Percentiles rank a stretch among this genome's conserved stretches.
phyloP scores from a whole-genome alignment of 2,113 vertebrate genomes.

The Mohoua ochrocephala region DNA sequence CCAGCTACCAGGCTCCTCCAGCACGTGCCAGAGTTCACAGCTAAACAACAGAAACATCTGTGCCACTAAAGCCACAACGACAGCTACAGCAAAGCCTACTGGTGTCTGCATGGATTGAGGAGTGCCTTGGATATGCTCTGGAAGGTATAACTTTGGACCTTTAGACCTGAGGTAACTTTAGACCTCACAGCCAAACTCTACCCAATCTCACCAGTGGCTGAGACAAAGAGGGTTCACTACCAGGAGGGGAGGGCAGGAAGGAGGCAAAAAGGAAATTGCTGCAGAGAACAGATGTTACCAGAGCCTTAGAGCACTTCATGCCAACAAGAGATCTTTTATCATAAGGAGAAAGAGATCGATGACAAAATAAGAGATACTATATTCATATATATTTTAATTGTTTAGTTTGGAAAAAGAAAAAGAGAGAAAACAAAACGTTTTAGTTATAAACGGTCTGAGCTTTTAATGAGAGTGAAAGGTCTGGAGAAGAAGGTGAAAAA shows the following conservation, averaged over 20 bases:
- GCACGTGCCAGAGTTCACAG: neutral
- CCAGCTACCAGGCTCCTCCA: neutral
- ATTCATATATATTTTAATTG: neutral
- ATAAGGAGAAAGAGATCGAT: neutral
- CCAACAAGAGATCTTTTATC: neutral
- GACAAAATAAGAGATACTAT: neutral
- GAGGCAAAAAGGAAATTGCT: neutral
- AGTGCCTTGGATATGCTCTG: neutral
- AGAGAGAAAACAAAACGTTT: neutral
- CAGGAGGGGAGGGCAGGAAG: neutral
- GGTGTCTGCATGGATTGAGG: neutral
- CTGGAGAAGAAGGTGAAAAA: neutral
- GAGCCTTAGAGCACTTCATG: neutral
- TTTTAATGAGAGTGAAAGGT: neutral
- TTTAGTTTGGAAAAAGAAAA: neutral
- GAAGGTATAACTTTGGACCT: neutral
- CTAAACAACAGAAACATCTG: neutral
- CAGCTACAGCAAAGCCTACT: neutral
- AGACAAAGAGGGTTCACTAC: neutral
- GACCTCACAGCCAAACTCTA: neutral
- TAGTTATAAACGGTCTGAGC: neutral
- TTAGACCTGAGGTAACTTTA: neutral
- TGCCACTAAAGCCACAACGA: neutral
- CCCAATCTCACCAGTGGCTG: neutral
- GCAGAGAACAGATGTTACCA: too few relatives aligned